Conservation (phyloP, 2,113 vertebrate genomes). For the Phalacrocorax carbo region DNA sequence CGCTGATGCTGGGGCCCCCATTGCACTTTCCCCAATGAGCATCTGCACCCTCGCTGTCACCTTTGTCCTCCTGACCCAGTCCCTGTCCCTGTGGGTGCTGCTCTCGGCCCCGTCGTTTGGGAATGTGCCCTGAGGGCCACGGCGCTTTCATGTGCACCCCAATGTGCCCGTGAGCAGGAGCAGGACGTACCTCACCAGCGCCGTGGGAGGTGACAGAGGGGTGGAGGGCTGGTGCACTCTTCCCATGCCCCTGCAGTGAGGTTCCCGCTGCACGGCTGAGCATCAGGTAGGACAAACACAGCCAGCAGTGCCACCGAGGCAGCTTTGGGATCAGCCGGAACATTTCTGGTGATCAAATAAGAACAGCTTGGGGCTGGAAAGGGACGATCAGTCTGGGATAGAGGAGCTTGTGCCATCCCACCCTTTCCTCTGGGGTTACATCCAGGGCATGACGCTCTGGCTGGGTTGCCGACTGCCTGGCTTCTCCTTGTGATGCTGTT, state of each 20-base stretch:
- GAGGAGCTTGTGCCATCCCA: background rate
- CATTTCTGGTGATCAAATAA: background rate
- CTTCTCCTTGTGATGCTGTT: background rate
- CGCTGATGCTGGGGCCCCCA: background rate
- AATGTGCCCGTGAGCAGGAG: background rate
- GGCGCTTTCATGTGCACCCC: background rate
- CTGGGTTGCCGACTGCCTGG: background rate
- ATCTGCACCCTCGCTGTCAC: background rate
- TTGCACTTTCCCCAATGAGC: fast-evolving
- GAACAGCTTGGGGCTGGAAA: background rate
- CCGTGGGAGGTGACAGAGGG: fast-evolving
- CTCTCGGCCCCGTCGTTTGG: background rate
- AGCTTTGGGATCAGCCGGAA: background rate
- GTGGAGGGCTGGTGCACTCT: fast-evolving
- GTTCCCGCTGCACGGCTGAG: background rate
- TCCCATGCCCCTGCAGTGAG: fast-evolving
- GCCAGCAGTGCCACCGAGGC: background rate
- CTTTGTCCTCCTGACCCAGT: constrained; percentile 12
- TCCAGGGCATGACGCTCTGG: background rate
- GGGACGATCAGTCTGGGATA: background rate
- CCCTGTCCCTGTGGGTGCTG: background rate
- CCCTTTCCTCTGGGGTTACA: background rate
- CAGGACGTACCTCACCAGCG: fast-evolving
- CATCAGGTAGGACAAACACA: fast-evolving
- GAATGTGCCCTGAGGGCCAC: background rate